A percentile compares a stretch with the other conserved stretches of the same genome.
phyloP scores from a whole-genome alignment of 2,888 invertebrate genomes.

The Tipula helvola region DNA sequence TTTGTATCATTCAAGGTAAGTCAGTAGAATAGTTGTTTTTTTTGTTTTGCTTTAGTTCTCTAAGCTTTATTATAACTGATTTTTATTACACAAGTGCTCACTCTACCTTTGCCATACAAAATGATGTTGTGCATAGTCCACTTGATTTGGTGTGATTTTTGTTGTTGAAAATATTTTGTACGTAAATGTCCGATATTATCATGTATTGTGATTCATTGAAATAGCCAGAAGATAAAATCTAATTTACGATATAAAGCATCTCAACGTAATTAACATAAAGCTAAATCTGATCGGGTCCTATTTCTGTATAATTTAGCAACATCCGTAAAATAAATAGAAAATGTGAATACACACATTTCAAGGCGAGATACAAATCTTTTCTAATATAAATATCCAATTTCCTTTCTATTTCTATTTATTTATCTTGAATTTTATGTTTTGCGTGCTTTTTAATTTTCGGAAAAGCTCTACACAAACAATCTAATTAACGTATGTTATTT shows the following conservation, averaged over 20 bases:
- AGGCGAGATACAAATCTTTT: neutral
- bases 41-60: too few species aligned
- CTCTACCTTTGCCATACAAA: neutral
- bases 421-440: neutral
- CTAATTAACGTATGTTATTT: neutral
- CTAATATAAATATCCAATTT: constrained; percentile 4
- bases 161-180: neutral
- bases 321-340: neutral
- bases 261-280: neutral
- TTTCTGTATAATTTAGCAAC: neutral
- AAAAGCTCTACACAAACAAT: neutral
- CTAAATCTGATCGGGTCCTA: neutral
- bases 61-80: too few species aligned
- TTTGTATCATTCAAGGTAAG: too few species aligned
- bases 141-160: too few species aligned
- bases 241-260: neutral
- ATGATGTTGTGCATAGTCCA: neutral
- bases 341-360: neutral
- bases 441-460: neutral
- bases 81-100: neutral
- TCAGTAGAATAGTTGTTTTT: too few species aligned
- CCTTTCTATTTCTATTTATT: neutral
- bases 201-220: neutral
- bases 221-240: neutral
- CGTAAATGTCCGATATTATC: neutral